phyloP scores from a whole-genome alignment of 2,888 invertebrate genomes.

The Maniola hyperantus region DNA sequence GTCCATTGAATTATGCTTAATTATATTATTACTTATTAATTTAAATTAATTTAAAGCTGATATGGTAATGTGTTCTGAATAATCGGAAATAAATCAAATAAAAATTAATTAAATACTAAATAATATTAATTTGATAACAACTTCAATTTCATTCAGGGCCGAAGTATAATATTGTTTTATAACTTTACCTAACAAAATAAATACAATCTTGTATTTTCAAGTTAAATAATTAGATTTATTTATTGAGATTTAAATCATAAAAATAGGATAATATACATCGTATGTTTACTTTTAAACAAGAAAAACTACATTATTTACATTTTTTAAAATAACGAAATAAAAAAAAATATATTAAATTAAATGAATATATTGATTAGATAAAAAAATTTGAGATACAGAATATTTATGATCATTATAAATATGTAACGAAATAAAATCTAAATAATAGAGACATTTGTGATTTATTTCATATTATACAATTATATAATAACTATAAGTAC shows the following conservation, averaged over 20 bases:
- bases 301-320: neutral
- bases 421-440: neutral
- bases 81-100: conserved; percentile 23
- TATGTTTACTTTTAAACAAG: neutral
- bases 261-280: too few relatives aligned
- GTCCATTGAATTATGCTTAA: conserved; percentile 33
- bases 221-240: neutral
- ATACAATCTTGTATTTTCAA: neutral
- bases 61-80: conserved; percentile 57
- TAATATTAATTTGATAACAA: conserved; percentile 6
- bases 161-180: neutral
- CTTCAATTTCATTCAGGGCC: neutral
- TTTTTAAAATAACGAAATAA: neutral
- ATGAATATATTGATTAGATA: neutral
- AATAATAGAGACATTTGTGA: too few relatives aligned
- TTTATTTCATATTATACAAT: too few relatives aligned
- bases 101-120: conserved; percentile 12
- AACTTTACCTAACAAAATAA: neutral
- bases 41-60: conserved; percentile 57
- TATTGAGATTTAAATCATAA: neutral
- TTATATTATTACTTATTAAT: conserved; percentile 15
- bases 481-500: neutral
- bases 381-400: neutral
- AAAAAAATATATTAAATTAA: neutral
- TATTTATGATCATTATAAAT: neutral